Evolutionary conservation across 2,888 invertebrate species (phyloP).

Genomic region (Netelia melanura): DNA sequence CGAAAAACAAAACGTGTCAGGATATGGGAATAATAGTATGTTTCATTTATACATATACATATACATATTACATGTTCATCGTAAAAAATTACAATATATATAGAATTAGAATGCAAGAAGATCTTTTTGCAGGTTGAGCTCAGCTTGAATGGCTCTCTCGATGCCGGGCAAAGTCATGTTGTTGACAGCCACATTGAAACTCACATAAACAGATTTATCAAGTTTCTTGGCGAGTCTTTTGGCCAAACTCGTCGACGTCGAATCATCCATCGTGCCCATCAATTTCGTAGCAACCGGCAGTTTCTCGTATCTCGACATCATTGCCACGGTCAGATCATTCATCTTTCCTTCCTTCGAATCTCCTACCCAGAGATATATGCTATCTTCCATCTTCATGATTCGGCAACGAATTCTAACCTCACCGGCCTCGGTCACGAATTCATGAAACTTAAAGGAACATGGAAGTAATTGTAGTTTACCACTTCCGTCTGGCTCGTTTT

Average conservation of each 20-base stretch:
- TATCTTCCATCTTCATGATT: conserved; percentile 82
- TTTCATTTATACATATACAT: neutral
- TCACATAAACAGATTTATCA: conserved; percentile 83
- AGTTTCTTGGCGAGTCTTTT: conserved; percentile 81
- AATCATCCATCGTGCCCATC: conserved; percentile 79
- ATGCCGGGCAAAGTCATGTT: conserved; percentile 77
- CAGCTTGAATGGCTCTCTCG: conserved; percentile 81
- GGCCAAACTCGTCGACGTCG: conserved; percentile 80
- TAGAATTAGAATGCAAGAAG: conserved; percentile 72
- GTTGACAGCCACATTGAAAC: conserved; percentile 81
- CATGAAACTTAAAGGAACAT: conserved; percentile 79
- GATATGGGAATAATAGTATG: neutral
- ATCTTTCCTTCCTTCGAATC: conserved; percentile 75
- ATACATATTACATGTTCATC: conserved; percentile 8
- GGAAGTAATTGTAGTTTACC: conserved; percentile 69
- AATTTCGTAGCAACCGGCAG: conserved; percentile 81
- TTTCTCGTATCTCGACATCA: conserved; percentile 76
- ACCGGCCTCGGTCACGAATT: conserved; percentile 76
- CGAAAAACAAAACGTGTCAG: neutral
- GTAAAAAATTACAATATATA: conserved; percentile 28
- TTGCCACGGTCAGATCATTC: conserved; percentile 81
- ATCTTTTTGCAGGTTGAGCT: conserved; percentile 78
- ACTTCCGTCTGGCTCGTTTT: conserved; percentile 1
- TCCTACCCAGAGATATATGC: conserved; percentile 84
- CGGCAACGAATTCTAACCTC: conserved; percentile 79